Evolutionary conservation across 1,140 invertebrate genomes (phyloP), one percentile per base, ranked within the genome.

Genomic region (Saxidomus purpurata): DNA sequence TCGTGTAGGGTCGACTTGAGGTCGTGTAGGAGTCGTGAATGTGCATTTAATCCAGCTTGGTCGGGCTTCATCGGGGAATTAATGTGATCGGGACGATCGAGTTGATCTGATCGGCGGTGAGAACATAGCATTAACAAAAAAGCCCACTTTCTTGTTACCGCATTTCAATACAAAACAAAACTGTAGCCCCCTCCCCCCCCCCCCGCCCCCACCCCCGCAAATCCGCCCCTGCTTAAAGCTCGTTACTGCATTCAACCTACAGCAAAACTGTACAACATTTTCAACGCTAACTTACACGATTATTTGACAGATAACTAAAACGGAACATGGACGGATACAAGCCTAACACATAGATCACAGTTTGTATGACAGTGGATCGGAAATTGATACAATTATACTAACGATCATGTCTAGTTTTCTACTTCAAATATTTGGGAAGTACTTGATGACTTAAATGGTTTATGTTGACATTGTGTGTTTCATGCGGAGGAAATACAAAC

Each of bases 231-330:
- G n/a, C n/a, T n/a, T n/a, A n/a, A n/a, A n/a, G n/a, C n/a, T 4
- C 52, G 47, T 8, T 49, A 11, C 17, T 55, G 19, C n/a, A 15
- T 22, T 55, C 9, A 67, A 67, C 61, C 25, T 67, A 67, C 61
- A 17, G n/a, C 67, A 71, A 71, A 71, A 28, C 22, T 25, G 3
- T 38, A 40, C 31, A 40, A 36, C 34, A 38, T 1, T 71, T 63
- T 71, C 67, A 40, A 71, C 34, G 28, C 67, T 11, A 71, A 28
- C 17, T 38, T 38, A 71, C 67, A 71, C 17, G 67, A 17, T 38
- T 8, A 67, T 71, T 71, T 71, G 67, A 71, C 67, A 71, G 67
- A 17, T 71, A 38, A 71, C 67, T 38, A 71, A 38, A 38, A 25
- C 19, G 67, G 25, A 71, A 28, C 28, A 38, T 15, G 67, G 17